phyloP scores from a whole-genome alignment of 2,888 invertebrate species.

The Hedya salicella region DNA sequence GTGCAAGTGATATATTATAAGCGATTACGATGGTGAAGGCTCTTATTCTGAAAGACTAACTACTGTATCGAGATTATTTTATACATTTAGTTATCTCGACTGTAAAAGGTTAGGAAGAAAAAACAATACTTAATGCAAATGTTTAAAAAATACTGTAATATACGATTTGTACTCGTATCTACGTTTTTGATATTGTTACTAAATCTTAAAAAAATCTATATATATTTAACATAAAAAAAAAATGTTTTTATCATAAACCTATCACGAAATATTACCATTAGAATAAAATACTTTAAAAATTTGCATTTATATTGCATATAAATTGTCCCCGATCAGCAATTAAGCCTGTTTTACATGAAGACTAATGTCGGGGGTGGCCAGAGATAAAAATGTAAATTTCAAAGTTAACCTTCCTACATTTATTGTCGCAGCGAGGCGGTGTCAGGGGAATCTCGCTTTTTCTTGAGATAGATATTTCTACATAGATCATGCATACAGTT shows the following conservation, averaged over 20 bases:
- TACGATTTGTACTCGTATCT: too few relatives aligned
- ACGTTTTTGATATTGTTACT: too few relatives aligned
- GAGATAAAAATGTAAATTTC: constrained; percentile 67
- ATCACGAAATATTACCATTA: constrained; percentile 46
- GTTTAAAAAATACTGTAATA: too few relatives aligned
- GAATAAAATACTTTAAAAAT: constrained; percentile 61
- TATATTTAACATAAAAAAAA: neutral
- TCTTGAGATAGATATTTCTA: neutral
- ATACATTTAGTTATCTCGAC: too few relatives aligned
- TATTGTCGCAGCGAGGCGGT: constrained; percentile 10
- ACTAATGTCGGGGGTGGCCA: constrained; percentile 59
- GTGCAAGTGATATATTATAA: too few relatives aligned
- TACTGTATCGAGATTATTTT: too few relatives aligned
- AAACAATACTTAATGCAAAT: too few relatives aligned
- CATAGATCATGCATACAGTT: neutral
- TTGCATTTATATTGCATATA: constrained; percentile 78
- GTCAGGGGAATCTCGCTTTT: constrained; percentile 1
- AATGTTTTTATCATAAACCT: neutral
- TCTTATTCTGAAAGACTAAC: too few relatives aligned
- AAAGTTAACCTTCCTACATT: constrained; percentile 43
- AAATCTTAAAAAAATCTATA: neutral
- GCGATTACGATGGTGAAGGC: too few relatives aligned
- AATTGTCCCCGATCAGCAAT: constrained; percentile 69
- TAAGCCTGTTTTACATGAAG: constrained; percentile 71
- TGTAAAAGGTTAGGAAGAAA: too few relatives aligned